Percentiles rank a stretch among this genome's conserved stretches.
Conservation (phyloP, 2,797 vertebrate species). For the Adelosebastes latens region DNA sequence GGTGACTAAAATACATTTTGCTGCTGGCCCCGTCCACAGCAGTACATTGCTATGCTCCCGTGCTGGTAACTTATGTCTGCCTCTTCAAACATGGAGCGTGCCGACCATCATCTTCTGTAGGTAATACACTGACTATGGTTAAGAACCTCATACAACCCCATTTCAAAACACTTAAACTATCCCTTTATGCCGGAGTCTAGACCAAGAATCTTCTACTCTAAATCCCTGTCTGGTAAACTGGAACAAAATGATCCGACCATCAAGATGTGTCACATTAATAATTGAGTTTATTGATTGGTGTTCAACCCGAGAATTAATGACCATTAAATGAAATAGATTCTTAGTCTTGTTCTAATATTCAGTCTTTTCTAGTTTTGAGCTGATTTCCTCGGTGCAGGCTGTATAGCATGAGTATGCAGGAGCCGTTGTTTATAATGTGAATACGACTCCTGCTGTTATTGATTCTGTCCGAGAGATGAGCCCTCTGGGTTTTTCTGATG, state of each 20-base stretch:
- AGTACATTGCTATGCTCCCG: no score
- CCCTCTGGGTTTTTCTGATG: conserved; percentile 81
- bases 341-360: not conserved
- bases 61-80: no score
- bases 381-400: conserved; percentile 25
- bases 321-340: not conserved
- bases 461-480: conserved; percentile 81
- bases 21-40: no score
- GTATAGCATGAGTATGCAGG: conserved; percentile 68
- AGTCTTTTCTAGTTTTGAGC: not conserved
- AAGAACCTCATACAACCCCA: no score
- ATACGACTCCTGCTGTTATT: conserved; percentile 79
- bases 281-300: not conserved
- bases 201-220: not conserved
- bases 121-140: no score
- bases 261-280: not conserved
- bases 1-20: no score
- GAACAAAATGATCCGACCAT: not conserved
- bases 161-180: no score
- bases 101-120: no score
- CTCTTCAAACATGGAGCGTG: no score
- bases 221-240: not conserved
- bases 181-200: not conserved
- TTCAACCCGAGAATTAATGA: not conserved
- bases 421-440: conserved; percentile 78